phyloP scores from a whole-genome alignment of 2,888 invertebrate species.

The Agriotes lineatus region DNA sequence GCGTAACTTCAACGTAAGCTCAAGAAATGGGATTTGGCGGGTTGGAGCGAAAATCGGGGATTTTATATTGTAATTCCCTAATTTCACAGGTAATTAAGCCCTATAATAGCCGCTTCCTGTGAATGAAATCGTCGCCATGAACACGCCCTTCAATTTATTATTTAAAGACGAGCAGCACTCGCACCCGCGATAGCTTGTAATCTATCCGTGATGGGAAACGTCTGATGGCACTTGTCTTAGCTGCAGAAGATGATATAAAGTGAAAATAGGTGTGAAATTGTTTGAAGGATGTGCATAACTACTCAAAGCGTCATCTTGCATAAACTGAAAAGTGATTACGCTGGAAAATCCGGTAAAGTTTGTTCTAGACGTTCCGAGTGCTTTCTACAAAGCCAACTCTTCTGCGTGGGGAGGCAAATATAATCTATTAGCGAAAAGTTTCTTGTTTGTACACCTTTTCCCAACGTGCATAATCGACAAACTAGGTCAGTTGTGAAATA shows the following conservation, averaged over 20 bases:
- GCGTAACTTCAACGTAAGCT: constrained; percentile 10
- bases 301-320: constrained; percentile 46
- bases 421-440: too few species aligned
- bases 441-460: too few species aligned
- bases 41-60: constrained; percentile 18
- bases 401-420: background rate
- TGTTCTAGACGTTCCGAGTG: background rate
- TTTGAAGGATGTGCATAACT: constrained; percentile 56
- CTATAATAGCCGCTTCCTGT: constrained; percentile 31
- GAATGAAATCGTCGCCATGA: constrained; percentile 34
- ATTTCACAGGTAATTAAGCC: constrained; percentile 44
- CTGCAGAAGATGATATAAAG: constrained; percentile 57
- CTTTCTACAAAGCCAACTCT: background rate
- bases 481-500: too few species aligned
- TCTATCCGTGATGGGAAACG: constrained; percentile 45
- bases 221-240: constrained; percentile 56
- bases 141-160: constrained; percentile 39
- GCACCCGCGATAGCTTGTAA: constrained; percentile 49
- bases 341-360: constrained; percentile 24
- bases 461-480: too few species aligned
- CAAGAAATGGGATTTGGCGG: constrained; percentile 11
- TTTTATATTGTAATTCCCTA: constrained; percentile 35
- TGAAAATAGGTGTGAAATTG: constrained; percentile 62
- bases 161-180: constrained; percentile 34
- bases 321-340: constrained; percentile 38